phyloP scores from a whole-genome alignment of 2,113 vertebrate genomes.

The Pleuronectes platessa region DNA sequence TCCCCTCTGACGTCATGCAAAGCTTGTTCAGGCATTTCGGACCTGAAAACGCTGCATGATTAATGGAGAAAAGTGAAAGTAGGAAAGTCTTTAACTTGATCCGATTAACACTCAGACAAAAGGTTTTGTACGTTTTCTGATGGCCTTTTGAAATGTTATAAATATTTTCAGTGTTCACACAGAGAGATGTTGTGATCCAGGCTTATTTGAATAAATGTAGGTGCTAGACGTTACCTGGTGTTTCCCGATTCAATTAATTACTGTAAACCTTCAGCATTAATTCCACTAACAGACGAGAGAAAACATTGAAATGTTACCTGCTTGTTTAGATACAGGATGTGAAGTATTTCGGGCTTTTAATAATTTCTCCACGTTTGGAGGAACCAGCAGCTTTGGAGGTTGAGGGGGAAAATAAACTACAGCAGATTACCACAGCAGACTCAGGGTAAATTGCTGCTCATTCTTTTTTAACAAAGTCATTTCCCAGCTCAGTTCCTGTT shows the following conservation, averaged over 20 bases:
- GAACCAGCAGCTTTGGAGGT: not conserved
- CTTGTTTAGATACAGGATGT: not conserved
- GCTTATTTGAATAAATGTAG: constrained; percentile 22
- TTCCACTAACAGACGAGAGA: constrained; percentile 15
- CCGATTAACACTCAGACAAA: constrained; percentile 5
- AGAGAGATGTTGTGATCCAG: not conserved
- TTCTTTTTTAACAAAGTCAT: constrained; percentile 2
- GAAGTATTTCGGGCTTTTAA: constrained; percentile 3
- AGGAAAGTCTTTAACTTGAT: constrained; percentile 19
- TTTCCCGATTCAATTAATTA: constrained; percentile 4
- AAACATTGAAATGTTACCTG: not conserved
- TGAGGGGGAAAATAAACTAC: no score
- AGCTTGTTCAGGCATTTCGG: not conserved
- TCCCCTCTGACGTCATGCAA: constrained; percentile 43
- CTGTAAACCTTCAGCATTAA: not conserved
- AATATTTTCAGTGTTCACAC: not conserved
- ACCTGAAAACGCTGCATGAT: constrained; percentile 21
- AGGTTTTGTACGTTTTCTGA: not conserved
- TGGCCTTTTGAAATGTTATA: constrained; percentile 4
- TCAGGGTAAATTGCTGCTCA: not conserved
- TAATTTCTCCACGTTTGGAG: not conserved
- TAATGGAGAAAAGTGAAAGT: constrained; percentile 42
- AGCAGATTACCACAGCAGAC: not conserved
- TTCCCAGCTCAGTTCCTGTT: not conserved
- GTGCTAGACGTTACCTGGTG: not conserved